These are phyloP conservation scores for Scylla paramamosain DNA, from an alignment of 1,140 invertebrate genomes.

Conservation along the genomic window DNA sequence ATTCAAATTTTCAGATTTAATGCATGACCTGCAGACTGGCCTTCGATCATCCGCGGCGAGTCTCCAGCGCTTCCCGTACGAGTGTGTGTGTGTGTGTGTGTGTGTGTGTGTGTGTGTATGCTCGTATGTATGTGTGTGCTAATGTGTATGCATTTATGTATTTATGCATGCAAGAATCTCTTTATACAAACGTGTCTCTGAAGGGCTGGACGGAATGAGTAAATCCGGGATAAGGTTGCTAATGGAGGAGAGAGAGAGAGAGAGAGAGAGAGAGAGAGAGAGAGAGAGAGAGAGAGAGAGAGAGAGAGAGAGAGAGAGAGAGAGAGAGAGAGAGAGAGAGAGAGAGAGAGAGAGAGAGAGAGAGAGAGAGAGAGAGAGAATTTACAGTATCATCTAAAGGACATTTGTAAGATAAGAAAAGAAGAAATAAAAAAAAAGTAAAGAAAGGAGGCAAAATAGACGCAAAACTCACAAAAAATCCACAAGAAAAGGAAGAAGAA, in stretches of 20 bases:
- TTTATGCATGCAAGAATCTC: not conserved
- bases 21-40: not conserved
- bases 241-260: no score
- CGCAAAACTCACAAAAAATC: not conserved
- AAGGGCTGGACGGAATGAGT: not conserved
- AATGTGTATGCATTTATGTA: constrained; percentile 5
- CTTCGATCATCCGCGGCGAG: no score
- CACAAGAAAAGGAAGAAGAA: not conserved
- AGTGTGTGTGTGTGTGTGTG: no score
- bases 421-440: not conserved
- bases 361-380: constrained; percentile 23
- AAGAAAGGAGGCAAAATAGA: not conserved
- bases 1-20: not conserved
- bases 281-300: not conserved
- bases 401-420: no score
- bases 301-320: not conserved
- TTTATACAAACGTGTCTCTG: not conserved
- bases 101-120: no score
- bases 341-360: not conserved
- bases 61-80: no score
- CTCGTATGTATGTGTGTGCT: not conserved
- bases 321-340: not conserved
- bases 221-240: not conserved
- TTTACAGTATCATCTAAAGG: not conserved
- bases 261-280: no score